These are phyloP conservation scores for Rutilus rutilus DNA, from an alignment of 2,113 vertebrate species.

Conservation along the genomic window DNA sequence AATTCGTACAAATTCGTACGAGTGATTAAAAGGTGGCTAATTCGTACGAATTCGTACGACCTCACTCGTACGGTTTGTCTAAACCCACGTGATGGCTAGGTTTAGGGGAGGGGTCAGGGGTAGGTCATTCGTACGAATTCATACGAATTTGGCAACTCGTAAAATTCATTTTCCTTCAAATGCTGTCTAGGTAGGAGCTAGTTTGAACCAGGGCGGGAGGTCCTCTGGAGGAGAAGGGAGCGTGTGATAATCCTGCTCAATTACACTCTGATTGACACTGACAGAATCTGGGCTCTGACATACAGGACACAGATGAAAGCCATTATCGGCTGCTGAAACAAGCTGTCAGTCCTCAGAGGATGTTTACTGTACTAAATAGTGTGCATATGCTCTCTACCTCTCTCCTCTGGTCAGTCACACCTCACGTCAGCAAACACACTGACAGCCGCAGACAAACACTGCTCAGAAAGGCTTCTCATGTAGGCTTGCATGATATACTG, in stretches of 20 bases:
- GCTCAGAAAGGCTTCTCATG: slow-evolving; percentile 4
- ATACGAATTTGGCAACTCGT: too few species aligned
- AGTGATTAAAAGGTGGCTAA: too few species aligned
- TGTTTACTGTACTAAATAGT: slow-evolving; percentile 46
- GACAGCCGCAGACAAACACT: slow-evolving; percentile 2
- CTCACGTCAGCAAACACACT: background rate
- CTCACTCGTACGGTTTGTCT: too few species aligned
- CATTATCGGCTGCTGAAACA: slow-evolving; percentile 86
- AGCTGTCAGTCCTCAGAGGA: slow-evolving; percentile 88
- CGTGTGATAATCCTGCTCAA: slow-evolving; percentile 85
- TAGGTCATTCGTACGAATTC: too few species aligned
- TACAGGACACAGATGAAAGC: slow-evolving; percentile 82
- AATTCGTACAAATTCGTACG: too few species aligned
- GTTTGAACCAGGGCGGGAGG: slow-evolving; percentile 40
- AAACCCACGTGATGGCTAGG: too few species aligned
- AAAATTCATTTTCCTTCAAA: too few species aligned
- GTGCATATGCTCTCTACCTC: slow-evolving; percentile 39
- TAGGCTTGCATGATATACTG: background rate
- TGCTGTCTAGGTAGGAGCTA: slow-evolving; percentile 4
- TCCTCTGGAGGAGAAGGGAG: slow-evolving; percentile 35
- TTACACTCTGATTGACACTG: slow-evolving; percentile 87
- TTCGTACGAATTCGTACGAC: too few species aligned
- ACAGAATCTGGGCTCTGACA: slow-evolving; percentile 92
- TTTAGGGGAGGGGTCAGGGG: too few species aligned
- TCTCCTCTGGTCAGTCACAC: background rate